A percentile compares a stretch with the other conserved stretches of the same genome.
Conservation (phyloP, 2,113 vertebrate species). For the Rhinolophus ferrumequinum region DNA sequence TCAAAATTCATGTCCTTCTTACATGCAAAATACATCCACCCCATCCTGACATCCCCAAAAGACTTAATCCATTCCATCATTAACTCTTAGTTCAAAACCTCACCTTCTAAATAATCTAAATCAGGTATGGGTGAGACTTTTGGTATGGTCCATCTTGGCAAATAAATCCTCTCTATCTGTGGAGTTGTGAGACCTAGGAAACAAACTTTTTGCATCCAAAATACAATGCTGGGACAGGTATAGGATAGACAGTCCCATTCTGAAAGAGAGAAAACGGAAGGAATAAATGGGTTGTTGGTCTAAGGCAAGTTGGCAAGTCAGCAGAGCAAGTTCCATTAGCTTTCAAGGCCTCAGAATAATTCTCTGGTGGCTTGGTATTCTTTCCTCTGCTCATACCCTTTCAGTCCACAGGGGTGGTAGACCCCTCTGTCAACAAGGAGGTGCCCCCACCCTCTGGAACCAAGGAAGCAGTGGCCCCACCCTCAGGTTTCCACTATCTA, state of each 20-base stretch:
- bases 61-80: not conserved
- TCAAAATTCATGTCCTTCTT: not conserved
- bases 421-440: not conserved
- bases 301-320: not conserved
- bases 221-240: not conserved
- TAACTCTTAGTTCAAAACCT: not conserved
- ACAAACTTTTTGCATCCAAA: not conserved
- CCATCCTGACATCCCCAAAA: not conserved
- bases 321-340: not conserved
- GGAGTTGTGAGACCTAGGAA: not conserved
- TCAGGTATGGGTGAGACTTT: not conserved
- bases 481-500: not conserved
- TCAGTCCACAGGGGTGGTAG: not conserved
- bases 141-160: not conserved
- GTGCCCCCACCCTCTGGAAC: not conserved
- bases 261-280: not conserved
- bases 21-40: not conserved
- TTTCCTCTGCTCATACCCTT: not conserved
- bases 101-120: not conserved
- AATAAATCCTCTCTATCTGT: not conserved
- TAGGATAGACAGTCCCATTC: no score
- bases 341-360: not conserved
- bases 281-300: not conserved
- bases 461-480: not conserved
- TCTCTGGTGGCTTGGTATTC: not conserved